phyloP scores from a whole-genome alignment of 2,797 vertebrate species.

The Crypturellus tataupa region DNA sequence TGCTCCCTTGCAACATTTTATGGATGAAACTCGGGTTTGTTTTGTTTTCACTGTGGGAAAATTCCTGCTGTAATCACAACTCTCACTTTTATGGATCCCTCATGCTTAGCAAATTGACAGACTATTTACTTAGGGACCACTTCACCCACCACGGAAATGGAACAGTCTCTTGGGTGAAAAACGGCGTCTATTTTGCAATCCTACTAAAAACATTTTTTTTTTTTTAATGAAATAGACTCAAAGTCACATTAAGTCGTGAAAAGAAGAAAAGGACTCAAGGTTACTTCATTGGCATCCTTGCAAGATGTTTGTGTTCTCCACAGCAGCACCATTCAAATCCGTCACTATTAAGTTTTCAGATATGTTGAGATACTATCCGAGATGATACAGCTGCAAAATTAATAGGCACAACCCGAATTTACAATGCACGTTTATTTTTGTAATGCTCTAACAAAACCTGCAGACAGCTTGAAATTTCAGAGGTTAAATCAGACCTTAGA shows the following conservation, averaged over 20 bases:
- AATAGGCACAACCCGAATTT: background rate
- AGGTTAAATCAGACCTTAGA: background rate
- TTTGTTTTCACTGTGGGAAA: conserved; percentile 72
- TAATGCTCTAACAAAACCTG: background rate
- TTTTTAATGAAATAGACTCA: background rate
- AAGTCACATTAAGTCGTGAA: background rate
- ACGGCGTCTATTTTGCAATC: background rate
- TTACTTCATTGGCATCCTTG: background rate
- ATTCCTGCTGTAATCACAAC: conserved; percentile 51
- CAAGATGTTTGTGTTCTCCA: background rate
- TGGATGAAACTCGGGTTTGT: background rate
- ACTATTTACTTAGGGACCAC: conserved; percentile 21
- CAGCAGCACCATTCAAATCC: background rate
- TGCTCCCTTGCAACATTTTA: background rate
- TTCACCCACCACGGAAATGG: conserved; percentile 31
- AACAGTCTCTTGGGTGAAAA: background rate
- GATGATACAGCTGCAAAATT: background rate
- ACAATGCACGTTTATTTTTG: background rate
- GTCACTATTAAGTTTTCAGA: background rate
- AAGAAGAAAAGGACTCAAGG: background rate
- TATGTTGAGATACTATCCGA: background rate
- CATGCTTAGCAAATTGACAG: conserved; percentile 51
- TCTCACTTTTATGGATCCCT: conserved; percentile 70
- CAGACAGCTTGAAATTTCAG: background rate
- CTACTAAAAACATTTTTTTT: background rate